Evolutionary conservation across 2,797 vertebrate genomes (phyloP).

Genomic region (Scarus forsteni): DNA sequence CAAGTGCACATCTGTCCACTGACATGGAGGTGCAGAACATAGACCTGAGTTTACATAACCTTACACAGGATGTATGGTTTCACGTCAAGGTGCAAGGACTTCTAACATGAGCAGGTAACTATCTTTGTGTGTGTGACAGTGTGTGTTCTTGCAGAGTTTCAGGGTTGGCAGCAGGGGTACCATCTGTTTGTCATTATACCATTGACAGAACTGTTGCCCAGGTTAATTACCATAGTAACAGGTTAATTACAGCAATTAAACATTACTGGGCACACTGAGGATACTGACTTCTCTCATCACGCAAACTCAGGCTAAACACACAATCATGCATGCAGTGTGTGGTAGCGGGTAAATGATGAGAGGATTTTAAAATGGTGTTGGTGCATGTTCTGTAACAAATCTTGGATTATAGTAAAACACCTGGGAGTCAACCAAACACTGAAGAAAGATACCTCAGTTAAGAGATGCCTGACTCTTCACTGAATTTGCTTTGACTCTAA

Average conservation of each 20-base stretch:
- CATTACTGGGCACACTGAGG: conserved; percentile 67
- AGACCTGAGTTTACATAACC: conserved; percentile 6
- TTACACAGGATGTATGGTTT: conserved; percentile 1
- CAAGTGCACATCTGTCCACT: no score
- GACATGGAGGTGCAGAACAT: neutral
- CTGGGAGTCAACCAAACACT: no score
- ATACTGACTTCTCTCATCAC: conserved; percentile 54
- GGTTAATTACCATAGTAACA: conserved; percentile 79
- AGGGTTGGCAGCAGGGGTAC: conserved; percentile 58
- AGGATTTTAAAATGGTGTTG: conserved; percentile 30
- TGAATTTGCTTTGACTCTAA: no score
- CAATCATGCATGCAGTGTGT: conserved; percentile 12
- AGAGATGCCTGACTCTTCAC: no score
- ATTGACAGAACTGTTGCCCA: conserved; percentile 72
- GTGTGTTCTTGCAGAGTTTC: conserved; percentile 47
- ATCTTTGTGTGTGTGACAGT: neutral
- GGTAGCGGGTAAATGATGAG: conserved; percentile 52
- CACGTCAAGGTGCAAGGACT: conserved; percentile 43
- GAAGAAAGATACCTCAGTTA: no score
- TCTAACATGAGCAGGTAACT: conserved; percentile 25
- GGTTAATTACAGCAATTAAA: conserved; percentile 81
- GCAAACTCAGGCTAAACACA: conserved; percentile 9
- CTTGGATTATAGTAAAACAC: no score
- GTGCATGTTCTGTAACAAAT: no score
- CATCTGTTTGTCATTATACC: conserved; percentile 80